A percentile compares a stretch with the other conserved stretches of the same genome.
Evolutionary conservation across 2,797 vertebrate species (phyloP).

Genomic region (Agapornis canus): DNA sequence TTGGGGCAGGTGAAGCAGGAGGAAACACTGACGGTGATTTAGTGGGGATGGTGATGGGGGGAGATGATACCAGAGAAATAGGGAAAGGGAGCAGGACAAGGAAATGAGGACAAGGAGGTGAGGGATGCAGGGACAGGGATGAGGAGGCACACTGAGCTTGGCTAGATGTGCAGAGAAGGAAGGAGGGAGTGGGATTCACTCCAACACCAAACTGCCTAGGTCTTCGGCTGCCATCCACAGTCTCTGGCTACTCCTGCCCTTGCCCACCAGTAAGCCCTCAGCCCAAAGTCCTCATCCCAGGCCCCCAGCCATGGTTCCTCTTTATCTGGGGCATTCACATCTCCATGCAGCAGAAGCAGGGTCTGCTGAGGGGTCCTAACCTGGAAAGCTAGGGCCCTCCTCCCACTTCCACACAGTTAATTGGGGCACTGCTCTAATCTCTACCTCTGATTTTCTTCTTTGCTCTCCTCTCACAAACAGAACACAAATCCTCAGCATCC

Average conservation of each 20-base stretch:
- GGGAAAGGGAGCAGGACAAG: background rate
- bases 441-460: constrained; percentile 53
- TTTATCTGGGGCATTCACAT: background rate
- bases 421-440: constrained; percentile 31
- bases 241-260: background rate
- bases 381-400: background rate
- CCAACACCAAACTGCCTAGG: background rate
- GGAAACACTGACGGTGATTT: background rate
- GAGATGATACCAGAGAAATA: background rate
- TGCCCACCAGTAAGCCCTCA: background rate
- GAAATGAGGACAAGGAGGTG: background rate
- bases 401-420: constrained; percentile 4
- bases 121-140: background rate
- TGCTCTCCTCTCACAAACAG: constrained; percentile 55
- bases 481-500: constrained; percentile 35
- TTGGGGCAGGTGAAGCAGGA: background rate
- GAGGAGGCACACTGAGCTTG: background rate
- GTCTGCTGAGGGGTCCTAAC: background rate
- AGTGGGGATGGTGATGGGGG: background rate
- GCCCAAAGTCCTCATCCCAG: background rate
- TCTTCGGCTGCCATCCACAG: background rate
- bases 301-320: accelerated
- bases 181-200: background rate
- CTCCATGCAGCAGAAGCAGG: background rate
- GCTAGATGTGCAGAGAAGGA: background rate